A percentile compares a stretch with the other conserved stretches of the same genome.
Evolutionary conservation across 2,888 invertebrate genomes (phyloP).

Genomic region (Saturnia pavonia): DNA sequence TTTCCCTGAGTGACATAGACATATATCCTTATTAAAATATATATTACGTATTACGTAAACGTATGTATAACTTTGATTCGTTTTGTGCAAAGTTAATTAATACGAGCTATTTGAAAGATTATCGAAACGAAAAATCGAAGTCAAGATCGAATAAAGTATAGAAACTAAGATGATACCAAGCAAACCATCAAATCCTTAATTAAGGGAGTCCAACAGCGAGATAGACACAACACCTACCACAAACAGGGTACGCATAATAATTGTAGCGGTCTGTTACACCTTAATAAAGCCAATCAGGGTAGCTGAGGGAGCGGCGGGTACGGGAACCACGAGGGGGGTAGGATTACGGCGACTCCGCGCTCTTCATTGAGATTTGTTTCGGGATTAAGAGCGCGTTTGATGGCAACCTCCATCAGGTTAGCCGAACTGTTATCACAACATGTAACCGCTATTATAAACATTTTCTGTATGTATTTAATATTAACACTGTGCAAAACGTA

Average conservation of each 20-base stretch:
- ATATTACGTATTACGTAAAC: no score
- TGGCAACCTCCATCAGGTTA: slow-evolving; percentile 64
- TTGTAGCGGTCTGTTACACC: slow-evolving; percentile 81
- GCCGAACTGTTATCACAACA: slow-evolving; percentile 52
- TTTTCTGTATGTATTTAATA: slow-evolving; percentile 53
- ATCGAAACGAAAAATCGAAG: neutral
- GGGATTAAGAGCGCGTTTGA: slow-evolving; percentile 78
- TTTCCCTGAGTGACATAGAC: no score
- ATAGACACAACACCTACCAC: slow-evolving; percentile 76
- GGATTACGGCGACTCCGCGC: slow-evolving; percentile 74
- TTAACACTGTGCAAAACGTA: slow-evolving; percentile 61
- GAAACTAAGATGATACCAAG: slow-evolving; percentile 57
- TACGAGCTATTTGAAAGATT: neutral
- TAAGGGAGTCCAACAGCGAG: slow-evolving; percentile 74
- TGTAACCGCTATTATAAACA: slow-evolving; percentile 52
- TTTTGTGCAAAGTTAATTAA: neutral
- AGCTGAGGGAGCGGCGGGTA: slow-evolving; percentile 44
- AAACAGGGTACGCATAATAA: slow-evolving; percentile 82
- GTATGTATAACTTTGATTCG: no score
- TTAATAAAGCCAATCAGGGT: slow-evolving; percentile 80
- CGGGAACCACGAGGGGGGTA: slow-evolving; percentile 46
- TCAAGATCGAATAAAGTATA: slow-evolving; percentile 15
- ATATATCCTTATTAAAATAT: no score
- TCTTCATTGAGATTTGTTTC: slow-evolving; percentile 82
- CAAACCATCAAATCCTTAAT: slow-evolving; percentile 76